Percentiles rank a stretch among this genome's conserved stretches.
These are phyloP conservation scores for Ditylenchus weischeri DNA, from an alignment of 2,888 invertebrate species.

Conservation along the genomic window DNA sequence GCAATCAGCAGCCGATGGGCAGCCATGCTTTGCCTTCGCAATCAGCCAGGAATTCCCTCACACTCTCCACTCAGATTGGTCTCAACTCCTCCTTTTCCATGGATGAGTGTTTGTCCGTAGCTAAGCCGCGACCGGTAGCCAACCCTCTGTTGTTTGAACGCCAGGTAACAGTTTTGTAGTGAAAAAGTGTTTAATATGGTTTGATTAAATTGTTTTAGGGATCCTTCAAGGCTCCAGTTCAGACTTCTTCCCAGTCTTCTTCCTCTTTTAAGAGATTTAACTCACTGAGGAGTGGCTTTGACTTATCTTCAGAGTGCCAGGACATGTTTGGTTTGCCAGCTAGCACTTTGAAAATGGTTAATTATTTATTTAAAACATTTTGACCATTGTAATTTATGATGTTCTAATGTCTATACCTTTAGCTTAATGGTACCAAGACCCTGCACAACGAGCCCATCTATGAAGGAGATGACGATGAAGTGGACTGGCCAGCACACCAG, in stretches of 20 bases:
- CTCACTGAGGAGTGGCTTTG: slow-evolving; percentile 57
- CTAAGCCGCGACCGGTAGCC: slow-evolving; percentile 91
- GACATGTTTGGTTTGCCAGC: slow-evolving; percentile 29
- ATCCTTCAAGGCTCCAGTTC: slow-evolving; percentile 45
- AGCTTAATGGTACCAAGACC: slow-evolving; percentile 27
- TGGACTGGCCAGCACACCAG: background rate
- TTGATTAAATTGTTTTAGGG: slow-evolving; percentile 31
- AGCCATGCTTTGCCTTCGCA: slow-evolving; percentile 12
- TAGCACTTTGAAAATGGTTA: slow-evolving; percentile 13
- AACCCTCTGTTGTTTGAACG: slow-evolving; percentile 88
- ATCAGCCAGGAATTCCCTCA: slow-evolving; percentile 7
- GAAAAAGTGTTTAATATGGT: background rate
- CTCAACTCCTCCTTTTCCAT: slow-evolving; percentile 9
- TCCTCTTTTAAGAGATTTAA: slow-evolving; percentile 56
- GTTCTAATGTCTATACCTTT: slow-evolving; percentile 10
- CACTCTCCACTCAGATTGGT: background rate
- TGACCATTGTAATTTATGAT: background rate
- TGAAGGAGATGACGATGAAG: slow-evolving; percentile 50
- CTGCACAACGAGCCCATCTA: slow-evolving; percentile 51
- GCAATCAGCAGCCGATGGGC: background rate
- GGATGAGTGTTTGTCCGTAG: slow-evolving; percentile 22
- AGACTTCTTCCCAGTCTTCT: slow-evolving; percentile 21
- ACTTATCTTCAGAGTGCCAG: background rate
- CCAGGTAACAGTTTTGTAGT: slow-evolving; percentile 66
- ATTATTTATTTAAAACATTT: slow-evolving; percentile 5